Base-by-base conservation (phyloP, 2,797 vertebrate genomes). In the Rhinophrynus dorsalis region DNA sequence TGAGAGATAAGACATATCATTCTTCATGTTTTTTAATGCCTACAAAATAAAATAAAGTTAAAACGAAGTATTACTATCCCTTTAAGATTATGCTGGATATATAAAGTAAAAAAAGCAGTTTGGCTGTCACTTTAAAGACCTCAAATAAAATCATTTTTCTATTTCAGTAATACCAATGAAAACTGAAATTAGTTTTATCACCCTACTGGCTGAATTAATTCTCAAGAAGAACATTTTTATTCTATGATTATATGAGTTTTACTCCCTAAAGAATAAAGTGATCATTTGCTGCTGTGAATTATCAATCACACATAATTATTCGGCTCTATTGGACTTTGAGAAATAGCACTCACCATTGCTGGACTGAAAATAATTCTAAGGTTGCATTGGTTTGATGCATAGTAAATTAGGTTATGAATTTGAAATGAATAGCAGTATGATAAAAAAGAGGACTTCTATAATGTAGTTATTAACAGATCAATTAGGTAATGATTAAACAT, bases 221-320 rank as follows among this genome's bases (percentile, higher is more conserved):
- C 75, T 72, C 6, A 68, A n/a, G 72, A 67, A 1, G 54, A 11
- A 63, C 78, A 76, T 67, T 74, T 79, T 67, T 47, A 56, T 58
- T 76, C 40, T 75, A 7, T 77, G 32, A 82, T 75, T 78, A 48
- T 60, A 76, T 77, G 38, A 57, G 44, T 75, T 86, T 75, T 74
- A 76, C 26, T 78, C 26, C 12, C 9, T 77, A 33, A 81, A 75
- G 50, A 81, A 76, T 77, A 73, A 9, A 66, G 54, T 50, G 69
- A 68, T 59, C 73, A 50, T 77, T 83, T 82, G 62, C 63, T 82
- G 29, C 45, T 55, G 9, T 76, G 44, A 83, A 83, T 77, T 54
- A 74, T 70, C 48, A 81, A 11, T 72, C 75, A 78, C 48, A 75
- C 71, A 35, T 62, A 32, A 45, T 80, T 75, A 81, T 83, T 83